A percentile compares a stretch with the other conserved stretches of the same genome.
These are phyloP conservation scores for Tipula vernalis DNA, from an alignment of 2,888 invertebrate genomes.

Conservation along the genomic window DNA sequence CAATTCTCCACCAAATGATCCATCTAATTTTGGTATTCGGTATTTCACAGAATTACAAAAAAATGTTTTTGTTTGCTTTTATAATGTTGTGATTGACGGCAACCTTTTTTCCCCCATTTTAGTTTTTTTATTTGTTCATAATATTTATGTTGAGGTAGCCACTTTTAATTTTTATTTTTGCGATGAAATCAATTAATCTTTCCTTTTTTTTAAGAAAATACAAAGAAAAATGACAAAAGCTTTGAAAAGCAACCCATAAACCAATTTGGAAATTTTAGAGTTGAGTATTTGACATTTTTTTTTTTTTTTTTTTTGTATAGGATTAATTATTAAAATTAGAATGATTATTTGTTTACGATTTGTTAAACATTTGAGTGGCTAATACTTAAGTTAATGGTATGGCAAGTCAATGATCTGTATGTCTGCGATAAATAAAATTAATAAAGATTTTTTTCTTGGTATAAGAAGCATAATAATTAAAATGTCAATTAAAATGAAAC, in stretches of 20 bases:
- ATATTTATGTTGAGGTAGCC: not conserved
- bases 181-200: not conserved
- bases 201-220: not conserved
- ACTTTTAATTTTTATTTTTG: not conserved
- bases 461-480: too few relatives aligned
- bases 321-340: not conserved
- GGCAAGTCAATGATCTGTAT: not conserved
- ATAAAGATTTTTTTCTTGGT: too few relatives aligned
- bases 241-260: not conserved
- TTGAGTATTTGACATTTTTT: not conserved
- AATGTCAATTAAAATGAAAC: too few relatives aligned
- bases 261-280: not conserved
- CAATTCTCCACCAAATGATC: not conserved
- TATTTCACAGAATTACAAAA: not conserved
- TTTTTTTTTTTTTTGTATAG: too few relatives aligned
- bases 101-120: not conserved
- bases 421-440: not conserved
- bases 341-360: not conserved
- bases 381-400: not conserved
- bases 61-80: not conserved
- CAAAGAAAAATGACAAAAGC: not conserved
- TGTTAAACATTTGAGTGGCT: not conserved
- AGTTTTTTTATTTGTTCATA: not conserved
- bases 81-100: not conserved
- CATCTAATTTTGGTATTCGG: not conserved